Conservation (phyloP, 2,113 vertebrate species). For the Chloroceryle aenea region DNA sequence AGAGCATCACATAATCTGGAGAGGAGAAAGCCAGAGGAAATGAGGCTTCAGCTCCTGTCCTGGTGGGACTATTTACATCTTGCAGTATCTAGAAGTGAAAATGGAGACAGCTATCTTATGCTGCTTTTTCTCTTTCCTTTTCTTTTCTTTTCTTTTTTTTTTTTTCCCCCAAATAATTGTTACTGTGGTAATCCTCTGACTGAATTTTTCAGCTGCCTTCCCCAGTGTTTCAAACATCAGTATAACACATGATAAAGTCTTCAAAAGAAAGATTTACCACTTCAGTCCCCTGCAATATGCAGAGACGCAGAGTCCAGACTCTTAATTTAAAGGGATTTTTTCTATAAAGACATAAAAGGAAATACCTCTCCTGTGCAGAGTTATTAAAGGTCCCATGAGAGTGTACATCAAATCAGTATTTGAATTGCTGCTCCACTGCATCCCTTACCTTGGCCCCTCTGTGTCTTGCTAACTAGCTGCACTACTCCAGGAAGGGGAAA, state of each 20-base stretch:
- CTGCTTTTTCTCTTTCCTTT: background rate
- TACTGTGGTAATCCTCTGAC: background rate
- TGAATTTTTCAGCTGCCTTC: background rate
- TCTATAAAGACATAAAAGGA: background rate
- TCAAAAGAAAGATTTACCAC: background rate
- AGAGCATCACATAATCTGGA: background rate
- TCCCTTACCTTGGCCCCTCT: constrained; percentile 10
- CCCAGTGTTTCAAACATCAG: background rate
- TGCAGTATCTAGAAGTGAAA: background rate
- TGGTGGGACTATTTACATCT: background rate
- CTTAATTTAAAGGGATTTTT: background rate
- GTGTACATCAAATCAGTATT: background rate
- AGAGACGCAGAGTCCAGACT: background rate
- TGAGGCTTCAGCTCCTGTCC: background rate
- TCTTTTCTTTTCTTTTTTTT: background rate
- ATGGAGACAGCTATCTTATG: background rate
- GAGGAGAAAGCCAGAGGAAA: background rate
- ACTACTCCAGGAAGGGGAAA: background rate
- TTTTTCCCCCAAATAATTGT: background rate
- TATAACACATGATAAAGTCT: background rate
- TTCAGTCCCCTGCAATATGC: background rate
- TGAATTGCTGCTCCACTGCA: background rate
- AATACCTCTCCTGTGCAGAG: background rate
- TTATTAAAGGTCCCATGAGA: background rate
- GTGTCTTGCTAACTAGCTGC: background rate